Evolutionary conservation across 2,888 invertebrate genomes (phyloP), one percentile per base, ranked within the genome.

Genomic region (Stenodema calcarata): DNA sequence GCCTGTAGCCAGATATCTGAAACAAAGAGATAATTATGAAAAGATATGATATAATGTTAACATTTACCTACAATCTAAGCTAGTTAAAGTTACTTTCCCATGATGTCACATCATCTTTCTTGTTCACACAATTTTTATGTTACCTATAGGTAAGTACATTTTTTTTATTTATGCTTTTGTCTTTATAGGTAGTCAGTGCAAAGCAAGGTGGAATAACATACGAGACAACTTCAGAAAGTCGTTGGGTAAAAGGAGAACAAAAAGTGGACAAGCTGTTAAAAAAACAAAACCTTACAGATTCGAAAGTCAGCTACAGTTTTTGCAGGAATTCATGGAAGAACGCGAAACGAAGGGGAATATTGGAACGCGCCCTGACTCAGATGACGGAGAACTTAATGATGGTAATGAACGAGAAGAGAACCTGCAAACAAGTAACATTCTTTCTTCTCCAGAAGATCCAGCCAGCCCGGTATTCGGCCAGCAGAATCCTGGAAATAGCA

Each of bases 221-320:
- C 86, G 86, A 35, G 86, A 79, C 27, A 78, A 76, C 62, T 78
- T 78, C 62, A 86, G 78, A 86, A 86, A 86, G 78, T 86, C 85
- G 30, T 54, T 86, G 86, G 28, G 76, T 54, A 79, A 78, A 78
- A 86, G 78, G 30, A 86, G 62, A 79, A 78, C 86, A 47, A 86
- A 86, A 86, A 86, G 86, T 78, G 86, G 86, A 50, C 86, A 86
- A 78, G 78, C 78, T 86, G 86, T 54, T 78, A 78, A 78, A 28
- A 78, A 78, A 76, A 35, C 50, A 50, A 86, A 86, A 78, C 78
- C 86, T 16, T 78, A 78, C 28, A 86, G 78, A 78, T 86, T 86
- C 44, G 86, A 86, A 78, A 54, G 44, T 35, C 86, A 86, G 83
- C 73, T 83, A 30, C 83, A 83, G 35, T 83, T 83, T 73, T 73